These are phyloP conservation scores for Dasypogon diadema DNA, from an alignment of 2,888 invertebrate species.

Conservation along the genomic window DNA sequence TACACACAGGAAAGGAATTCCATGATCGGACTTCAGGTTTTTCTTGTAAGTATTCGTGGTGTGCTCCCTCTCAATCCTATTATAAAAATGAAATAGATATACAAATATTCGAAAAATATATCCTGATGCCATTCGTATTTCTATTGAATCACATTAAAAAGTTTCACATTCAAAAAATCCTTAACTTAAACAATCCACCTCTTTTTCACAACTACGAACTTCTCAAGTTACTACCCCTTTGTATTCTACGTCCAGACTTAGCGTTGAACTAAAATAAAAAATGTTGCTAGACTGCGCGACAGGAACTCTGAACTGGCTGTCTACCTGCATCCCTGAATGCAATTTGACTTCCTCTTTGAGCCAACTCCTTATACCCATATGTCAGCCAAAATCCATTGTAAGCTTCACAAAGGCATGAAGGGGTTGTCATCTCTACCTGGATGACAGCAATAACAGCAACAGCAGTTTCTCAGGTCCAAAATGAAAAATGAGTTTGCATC, in stretches of 20 bases:
- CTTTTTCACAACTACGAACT: slow-evolving; percentile 4
- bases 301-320: slow-evolving; percentile 18
- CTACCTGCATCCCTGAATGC: slow-evolving; percentile 39
- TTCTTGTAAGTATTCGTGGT: too few relatives aligned
- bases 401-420: slow-evolving; percentile 30
- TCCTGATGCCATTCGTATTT: too few relatives aligned
- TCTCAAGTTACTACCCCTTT: slow-evolving; percentile 11
- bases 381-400: slow-evolving; percentile 47
- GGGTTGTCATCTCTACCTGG: slow-evolving; percentile 46
- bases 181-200: slow-evolving; percentile 29
- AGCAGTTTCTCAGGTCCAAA: slow-evolving; percentile 20
- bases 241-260: too few relatives aligned
- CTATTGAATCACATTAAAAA: neutral
- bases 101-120: too few relatives aligned
- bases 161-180: neutral
- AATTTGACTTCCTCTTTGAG: slow-evolving; percentile 46
- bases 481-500: slow-evolving; percentile 44
- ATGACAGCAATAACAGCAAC: slow-evolving; percentile 35
- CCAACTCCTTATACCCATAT: slow-evolving; percentile 25
- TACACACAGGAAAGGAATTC: too few relatives aligned
- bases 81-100: too few relatives aligned
- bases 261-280: neutral
- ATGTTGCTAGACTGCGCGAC: neutral
- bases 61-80: too few relatives aligned
- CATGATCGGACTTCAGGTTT: too few relatives aligned